These are phyloP conservation scores for Alces alces DNA, from an alignment of 2,113 vertebrate genomes.

Conservation along the genomic window DNA sequence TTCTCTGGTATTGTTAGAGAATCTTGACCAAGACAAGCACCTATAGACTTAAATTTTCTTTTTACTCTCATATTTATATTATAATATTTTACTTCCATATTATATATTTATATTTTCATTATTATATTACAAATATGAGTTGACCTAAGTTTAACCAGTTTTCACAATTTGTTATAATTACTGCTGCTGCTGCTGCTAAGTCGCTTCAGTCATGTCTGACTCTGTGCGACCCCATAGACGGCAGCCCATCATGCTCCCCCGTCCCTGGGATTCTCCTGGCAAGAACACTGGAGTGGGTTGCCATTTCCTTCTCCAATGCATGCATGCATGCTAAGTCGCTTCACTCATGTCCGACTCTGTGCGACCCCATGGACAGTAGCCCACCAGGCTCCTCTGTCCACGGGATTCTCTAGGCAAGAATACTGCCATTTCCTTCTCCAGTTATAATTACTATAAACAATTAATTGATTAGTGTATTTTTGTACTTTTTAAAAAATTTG, in stretches of 20 bases:
- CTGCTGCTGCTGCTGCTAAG: background rate
- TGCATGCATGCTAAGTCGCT: background rate
- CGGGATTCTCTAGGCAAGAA: rapidly evolving
- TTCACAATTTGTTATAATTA: background rate
- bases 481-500: background rate
- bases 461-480: background rate
- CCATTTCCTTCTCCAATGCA: background rate
- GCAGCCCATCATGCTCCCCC: rapidly evolving
- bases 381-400: background rate
- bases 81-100: background rate
- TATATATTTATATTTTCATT: background rate
- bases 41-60: background rate
- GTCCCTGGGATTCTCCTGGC: background rate
- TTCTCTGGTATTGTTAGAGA: background rate
- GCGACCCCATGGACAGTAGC: background rate
- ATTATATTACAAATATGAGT: background rate
- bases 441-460: background rate
- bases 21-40: background rate
- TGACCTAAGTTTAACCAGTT: background rate
- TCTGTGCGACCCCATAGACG: background rate
- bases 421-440: background rate
- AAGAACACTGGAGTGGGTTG: background rate
- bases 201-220: rapidly evolving
- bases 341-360: background rate
- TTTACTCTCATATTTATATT: background rate